A percentile compares a stretch with the other conserved stretches of the same genome.
These are phyloP conservation scores for Pteropus rufus DNA, from an alignment of 2,797 vertebrate genomes.

Conservation along the genomic window DNA sequence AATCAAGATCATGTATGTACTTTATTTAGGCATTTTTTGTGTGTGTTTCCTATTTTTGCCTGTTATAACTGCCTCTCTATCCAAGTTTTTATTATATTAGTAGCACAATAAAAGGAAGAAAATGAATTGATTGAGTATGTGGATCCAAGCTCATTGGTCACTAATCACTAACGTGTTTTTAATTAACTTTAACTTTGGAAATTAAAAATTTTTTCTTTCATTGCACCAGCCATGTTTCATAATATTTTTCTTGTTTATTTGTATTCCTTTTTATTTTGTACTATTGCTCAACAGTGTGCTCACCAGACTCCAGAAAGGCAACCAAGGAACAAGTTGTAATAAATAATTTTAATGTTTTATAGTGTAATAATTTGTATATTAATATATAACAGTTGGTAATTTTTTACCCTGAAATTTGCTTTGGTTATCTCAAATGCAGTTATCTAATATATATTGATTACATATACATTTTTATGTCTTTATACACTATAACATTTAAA, in stretches of 20 bases:
- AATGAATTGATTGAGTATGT: background rate
- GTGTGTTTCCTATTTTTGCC: background rate
- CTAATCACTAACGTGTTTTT: background rate
- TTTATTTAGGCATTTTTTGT: background rate
- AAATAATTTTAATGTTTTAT: background rate
- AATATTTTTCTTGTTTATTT: constrained; percentile 26
- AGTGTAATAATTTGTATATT: background rate
- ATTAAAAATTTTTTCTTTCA: background rate
- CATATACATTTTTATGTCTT: background rate
- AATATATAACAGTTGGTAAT: background rate
- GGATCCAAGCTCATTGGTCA: background rate
- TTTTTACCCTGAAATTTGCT: background rate
- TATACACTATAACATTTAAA: background rate
- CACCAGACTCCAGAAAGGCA: background rate
- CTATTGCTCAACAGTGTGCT: background rate
- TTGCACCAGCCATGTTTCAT: background rate
- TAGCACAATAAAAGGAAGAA: background rate
- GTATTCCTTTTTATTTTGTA: background rate
- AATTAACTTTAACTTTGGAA: background rate
- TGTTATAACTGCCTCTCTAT: background rate
- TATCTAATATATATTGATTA: background rate
- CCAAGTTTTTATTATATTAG: background rate
- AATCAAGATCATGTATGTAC: background rate
- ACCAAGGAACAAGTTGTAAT: background rate
- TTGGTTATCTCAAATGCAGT: background rate